Base-by-base conservation (phyloP, 2,888 invertebrate species). In the Epistrophe grossulariae region DNA sequence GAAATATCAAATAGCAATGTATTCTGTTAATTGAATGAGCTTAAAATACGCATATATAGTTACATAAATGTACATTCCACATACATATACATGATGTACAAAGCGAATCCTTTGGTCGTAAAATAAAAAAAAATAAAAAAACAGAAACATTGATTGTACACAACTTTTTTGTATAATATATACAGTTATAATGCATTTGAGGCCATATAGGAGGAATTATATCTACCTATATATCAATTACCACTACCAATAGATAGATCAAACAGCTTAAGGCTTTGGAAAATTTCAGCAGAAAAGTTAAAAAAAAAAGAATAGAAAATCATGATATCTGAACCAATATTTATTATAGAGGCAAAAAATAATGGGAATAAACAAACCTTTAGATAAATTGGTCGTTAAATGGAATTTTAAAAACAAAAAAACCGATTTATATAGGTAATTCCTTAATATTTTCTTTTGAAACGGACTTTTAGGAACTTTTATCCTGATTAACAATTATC, bases 1-100 rank as follows among this genome's bases (percentile, higher is more conserved):
- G 70, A 70, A 70, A 70, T 57, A 79, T 79, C 48, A 62, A 62
- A 74, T 68, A 31, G 28, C 24, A 55, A 81, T 71, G 31, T 68
- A 57, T 62, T 76, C 24, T 2, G 13, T 15, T 81, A 81, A 81
- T 76, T 80, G 66, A 73, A 72, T 50, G 45, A 45, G 45, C 66
- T 73, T 66, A 64, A 50, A 71, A 62, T 28, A 43, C 1, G 8
- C 0, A 50, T 4, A 50, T 17, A 8, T n/a, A n/a, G n/a, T n/a
- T n/a, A n/a, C n/a, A n/a, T 35, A 31, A 31, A 35, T 35, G 35
- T 35, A 35, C 6, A 31, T 31, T 31, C 24, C n/a, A n/a, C n/a
- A n/a, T n/a, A n/a, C n/a, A n/a, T 24, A 24, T 24, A 24, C 3
- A 3, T 24, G 24, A n/a, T 31, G 31, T 31, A 5, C 45, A 52